phyloP scores from a whole-genome alignment of 2,113 vertebrate species.

The Irena cyanogastra region DNA sequence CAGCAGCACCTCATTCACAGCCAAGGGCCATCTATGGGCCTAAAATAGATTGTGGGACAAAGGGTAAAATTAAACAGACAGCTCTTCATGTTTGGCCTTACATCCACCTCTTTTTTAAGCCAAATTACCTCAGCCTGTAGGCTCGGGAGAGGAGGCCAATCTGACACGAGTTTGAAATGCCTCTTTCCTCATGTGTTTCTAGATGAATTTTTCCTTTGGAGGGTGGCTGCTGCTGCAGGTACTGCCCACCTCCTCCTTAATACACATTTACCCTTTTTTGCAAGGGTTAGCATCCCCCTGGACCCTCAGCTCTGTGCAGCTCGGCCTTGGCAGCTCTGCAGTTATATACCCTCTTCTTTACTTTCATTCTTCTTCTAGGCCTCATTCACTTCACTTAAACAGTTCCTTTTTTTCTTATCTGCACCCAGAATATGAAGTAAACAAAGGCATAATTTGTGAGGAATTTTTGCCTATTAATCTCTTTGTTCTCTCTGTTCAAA shows the following conservation, averaged over 20 bases:
- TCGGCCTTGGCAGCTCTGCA: background rate
- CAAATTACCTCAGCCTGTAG: background rate
- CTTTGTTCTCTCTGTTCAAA: background rate
- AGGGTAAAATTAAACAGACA: background rate
- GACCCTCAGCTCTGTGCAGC: background rate
- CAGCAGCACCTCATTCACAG: background rate
- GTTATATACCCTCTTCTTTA: rapidly evolving
- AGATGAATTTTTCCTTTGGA: background rate
- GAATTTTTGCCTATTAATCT: background rate
- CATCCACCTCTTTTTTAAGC: background rate
- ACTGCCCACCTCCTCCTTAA: background rate
- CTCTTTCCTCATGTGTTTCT: background rate
- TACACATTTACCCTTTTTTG: background rate
- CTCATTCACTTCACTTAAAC: background rate
- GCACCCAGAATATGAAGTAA: background rate
- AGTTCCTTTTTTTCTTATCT: background rate
- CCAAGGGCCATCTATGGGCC: background rate
- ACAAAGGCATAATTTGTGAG: background rate
- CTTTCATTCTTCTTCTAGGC: background rate
- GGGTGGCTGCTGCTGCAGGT: background rate
- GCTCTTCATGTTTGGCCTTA: background rate
- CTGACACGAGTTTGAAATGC: background rate
- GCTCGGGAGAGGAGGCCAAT: rapidly evolving
- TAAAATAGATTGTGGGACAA: background rate
- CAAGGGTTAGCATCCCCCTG: background rate